Conservation (phyloP, 2,113 vertebrate species). For the Stigmatopora argus region DNA sequence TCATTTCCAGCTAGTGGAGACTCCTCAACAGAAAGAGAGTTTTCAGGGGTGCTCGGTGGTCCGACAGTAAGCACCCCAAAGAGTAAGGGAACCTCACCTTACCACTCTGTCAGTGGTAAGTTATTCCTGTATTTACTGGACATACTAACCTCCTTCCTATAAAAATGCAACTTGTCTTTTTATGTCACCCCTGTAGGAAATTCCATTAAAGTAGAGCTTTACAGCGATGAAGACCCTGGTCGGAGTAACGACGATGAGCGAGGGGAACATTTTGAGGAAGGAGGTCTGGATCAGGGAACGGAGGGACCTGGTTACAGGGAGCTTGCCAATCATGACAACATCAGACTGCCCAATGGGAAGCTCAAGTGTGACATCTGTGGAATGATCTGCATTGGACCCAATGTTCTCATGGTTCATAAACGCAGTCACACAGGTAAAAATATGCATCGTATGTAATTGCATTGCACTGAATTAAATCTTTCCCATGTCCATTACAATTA, state of each 20-base stretch:
- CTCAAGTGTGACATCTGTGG: slow-evolving; percentile 94
- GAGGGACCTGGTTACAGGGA: slow-evolving; percentile 82
- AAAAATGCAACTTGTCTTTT: not conserved
- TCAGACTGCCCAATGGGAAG: slow-evolving; percentile 90
- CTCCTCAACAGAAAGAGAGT: slow-evolving; percentile 93
- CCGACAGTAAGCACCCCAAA: slow-evolving; percentile 91
- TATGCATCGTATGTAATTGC: not conserved
- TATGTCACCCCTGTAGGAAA: slow-evolving; percentile 68
- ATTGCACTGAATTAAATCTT: too few species aligned
- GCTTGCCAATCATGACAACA: slow-evolving; percentile 73
- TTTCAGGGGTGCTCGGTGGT: slow-evolving; percentile 83
- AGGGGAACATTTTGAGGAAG: slow-evolving; percentile 76
- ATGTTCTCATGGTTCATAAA: slow-evolving; percentile 97
- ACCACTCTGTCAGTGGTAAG: slow-evolving; percentile 90
- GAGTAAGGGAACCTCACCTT: slow-evolving; percentile 91
- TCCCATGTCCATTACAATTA: not conserved
- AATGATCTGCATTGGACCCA: slow-evolving; percentile 97
- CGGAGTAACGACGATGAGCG: slow-evolving; percentile 73
- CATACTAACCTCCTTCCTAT: not conserved
- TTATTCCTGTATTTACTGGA: slow-evolving; percentile 17
- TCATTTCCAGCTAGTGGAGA: slow-evolving; percentile 79
- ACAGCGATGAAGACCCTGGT: slow-evolving; percentile 90
- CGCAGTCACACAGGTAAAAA: slow-evolving; percentile 92
- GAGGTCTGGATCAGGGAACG: slow-evolving; percentile 61
- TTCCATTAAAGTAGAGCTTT: slow-evolving; percentile 97